Evolutionary conservation across 2,797 vertebrate species (phyloP).

Genomic region (Delichon dasypus): DNA sequence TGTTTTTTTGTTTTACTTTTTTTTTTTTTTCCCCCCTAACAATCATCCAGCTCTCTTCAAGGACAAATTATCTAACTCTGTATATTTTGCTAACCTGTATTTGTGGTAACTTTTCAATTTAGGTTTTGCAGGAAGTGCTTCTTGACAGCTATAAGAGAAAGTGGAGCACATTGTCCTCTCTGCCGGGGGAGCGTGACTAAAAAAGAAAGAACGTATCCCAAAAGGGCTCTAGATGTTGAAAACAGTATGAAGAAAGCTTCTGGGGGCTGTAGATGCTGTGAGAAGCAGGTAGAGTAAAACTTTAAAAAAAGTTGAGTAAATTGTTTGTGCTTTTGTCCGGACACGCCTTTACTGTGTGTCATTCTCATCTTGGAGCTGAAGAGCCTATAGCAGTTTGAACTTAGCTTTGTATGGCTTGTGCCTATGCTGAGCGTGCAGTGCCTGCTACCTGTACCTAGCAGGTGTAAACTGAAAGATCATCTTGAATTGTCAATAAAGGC

Average conservation of each 20-base stretch:
- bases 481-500: neutral
- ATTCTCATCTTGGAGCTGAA: neutral
- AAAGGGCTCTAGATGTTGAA: constrained; percentile 81
- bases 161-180: constrained; percentile 80
- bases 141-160: constrained; percentile 79
- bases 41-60: neutral
- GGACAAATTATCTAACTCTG: neutral
- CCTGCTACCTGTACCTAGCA: neutral
- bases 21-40: neutral
- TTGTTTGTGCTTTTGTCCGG: neutral
- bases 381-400: neutral
- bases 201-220: constrained; percentile 79
- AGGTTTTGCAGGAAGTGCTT: constrained; percentile 87
- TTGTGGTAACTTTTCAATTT: constrained; percentile 66
- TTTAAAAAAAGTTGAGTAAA: neutral
- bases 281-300: constrained; percentile 78
- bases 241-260: constrained; percentile 80
- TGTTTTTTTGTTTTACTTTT: neutral
- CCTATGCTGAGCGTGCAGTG: neutral
- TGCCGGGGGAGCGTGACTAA: constrained; percentile 80
- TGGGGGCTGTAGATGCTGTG: constrained; percentile 81
- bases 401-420: neutral
- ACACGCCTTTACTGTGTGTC: neutral
- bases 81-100: constrained; percentile 52
- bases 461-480: neutral